Evolutionary conservation across 1,140 invertebrate species (phyloP), one percentile per base, ranked within the genome.

Genomic region (Parasteatoda tepidariorum): DNA sequence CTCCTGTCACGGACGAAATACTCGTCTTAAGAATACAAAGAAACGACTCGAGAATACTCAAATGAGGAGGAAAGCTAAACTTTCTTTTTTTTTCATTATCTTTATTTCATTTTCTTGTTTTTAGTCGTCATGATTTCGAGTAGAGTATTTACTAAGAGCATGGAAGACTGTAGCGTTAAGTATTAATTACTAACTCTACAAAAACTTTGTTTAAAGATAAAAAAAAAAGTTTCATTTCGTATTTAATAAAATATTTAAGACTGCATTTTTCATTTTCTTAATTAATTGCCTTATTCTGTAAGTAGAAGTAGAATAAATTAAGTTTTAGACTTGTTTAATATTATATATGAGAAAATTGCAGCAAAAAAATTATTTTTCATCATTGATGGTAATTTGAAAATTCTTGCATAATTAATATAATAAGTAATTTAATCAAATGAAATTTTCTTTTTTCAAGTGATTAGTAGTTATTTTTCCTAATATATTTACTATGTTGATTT

Each of bases 141-240:
- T 54, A 41, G 38, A 61, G 55, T 61, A 61, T 74, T 74, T 74
- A 61, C 55, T 74, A 74, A 74, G 71, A 26, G 61, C 30, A 74
- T 24, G 55, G 61, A 74, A 74, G 64, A 38, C 15, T 34, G 64
- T 59, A 34, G 33, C 22, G n/a, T 74, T 74, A 74, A 74, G 71
- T 74, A 74, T 74, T 74, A 74, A 74, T 74, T 74, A 74, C 55
- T 15, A 13, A 5, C 38, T 41, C 13, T 41, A 41, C 38, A 41
- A 41, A 6, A 6, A 6, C 38, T 41, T 41, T 57, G 22, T 18
- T n/a, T 6, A n/a, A 6, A 5, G 22, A 57, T 18, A n/a, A 22
- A n/a, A 0, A n/a, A 18, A 13, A 24, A 41, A 0, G 26, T 13
- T n/a, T 18, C 18, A 18, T 74, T 54, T 61, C 55, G 15, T 9